Base-by-base conservation (phyloP, 2,113 vertebrate genomes). In the Cebidichthys violaceus region DNA sequence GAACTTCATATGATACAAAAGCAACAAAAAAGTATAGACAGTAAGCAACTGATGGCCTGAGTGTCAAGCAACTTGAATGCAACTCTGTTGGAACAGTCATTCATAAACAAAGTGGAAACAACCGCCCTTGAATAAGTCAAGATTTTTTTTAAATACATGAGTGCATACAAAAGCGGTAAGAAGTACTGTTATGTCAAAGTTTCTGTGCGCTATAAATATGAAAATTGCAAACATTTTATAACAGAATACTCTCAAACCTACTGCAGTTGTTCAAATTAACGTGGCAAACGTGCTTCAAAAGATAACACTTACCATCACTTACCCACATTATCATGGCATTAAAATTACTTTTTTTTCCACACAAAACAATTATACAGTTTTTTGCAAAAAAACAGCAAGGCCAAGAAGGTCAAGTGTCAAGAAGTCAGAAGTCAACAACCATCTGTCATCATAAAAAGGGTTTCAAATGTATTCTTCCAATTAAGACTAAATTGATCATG, bases 391-490 rank as follows among this genome's bases (percentile, higher is more conserved):
- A 54, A 70, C 77, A 90, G 80, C 89, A 93, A 93, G 91, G 90
- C 90, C 85, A 85, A 89, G 79, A 89, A 74, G 87, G 90, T 92
- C 81, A 90, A 87, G 89, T 79, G 81, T 87, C 74, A 70, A 14
- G 70, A 89, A 64, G 86, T 82, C 78, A 77, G 81, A 84, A 75
- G 60, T 82, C 70, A 73, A 75, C 75, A 77, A 81, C 68, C 69
- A 70, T 84, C 66, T 52, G 66, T 88, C 79, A 73, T 86, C 81
- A 81, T 79, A 83, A 82, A 80, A 87, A 61, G 70, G 74, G 73
- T 85, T 70, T 84, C 22, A 82, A 75, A 89, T 47, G 77, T 67
- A 70, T 82, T 75, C 39, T 39, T 76, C 73, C 77, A 70, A 83
- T 83, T 54, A 20, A 65, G 67, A 89, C 71, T 86, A 82, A 88